Conservation (phyloP, 2,888 invertebrate species). For the Arge pagana region DNA sequence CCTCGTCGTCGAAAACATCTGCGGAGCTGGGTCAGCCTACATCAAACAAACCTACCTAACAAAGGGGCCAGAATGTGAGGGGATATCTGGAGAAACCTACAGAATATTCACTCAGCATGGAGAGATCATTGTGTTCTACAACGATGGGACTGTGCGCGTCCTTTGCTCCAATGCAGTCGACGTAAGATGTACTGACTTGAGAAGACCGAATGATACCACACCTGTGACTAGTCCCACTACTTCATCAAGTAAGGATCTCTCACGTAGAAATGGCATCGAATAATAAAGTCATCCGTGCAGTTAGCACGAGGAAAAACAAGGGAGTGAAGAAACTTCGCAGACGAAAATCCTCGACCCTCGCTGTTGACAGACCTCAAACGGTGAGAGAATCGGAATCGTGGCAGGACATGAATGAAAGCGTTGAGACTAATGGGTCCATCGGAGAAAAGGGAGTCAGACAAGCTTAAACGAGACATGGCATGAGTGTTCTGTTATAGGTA, state of each 20-base stretch:
- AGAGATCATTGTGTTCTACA: conserved; percentile 47
- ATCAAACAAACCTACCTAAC: conserved; percentile 44
- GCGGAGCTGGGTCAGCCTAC: conserved; percentile 34
- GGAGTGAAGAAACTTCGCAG: conserved; percentile 5
- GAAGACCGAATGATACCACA: no score
- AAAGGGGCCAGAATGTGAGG: conserved; percentile 30
- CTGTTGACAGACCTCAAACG: no score
- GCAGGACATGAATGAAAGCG: no score
- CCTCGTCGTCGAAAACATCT: conserved; percentile 39
- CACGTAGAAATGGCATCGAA: no score
- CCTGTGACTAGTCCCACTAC: no score
- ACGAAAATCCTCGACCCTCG: no score
- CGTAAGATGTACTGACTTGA: conserved; percentile 38
- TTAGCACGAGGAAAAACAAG: conserved; percentile 7
- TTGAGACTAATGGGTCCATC: no score
- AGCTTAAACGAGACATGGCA: no score
- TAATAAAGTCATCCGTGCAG: neutral
- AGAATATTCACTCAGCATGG: conserved; percentile 50
- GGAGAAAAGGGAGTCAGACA: no score
- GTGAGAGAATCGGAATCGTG: no score
- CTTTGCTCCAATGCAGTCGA: conserved; percentile 46
- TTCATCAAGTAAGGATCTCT: no score
- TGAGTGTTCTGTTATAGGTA: no score
- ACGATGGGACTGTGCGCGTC: conserved; percentile 42
- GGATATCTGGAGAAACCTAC: conserved; percentile 30